Conservation (phyloP, 64 coral and sea anemone species). For the Trachythela sp. region DNA sequence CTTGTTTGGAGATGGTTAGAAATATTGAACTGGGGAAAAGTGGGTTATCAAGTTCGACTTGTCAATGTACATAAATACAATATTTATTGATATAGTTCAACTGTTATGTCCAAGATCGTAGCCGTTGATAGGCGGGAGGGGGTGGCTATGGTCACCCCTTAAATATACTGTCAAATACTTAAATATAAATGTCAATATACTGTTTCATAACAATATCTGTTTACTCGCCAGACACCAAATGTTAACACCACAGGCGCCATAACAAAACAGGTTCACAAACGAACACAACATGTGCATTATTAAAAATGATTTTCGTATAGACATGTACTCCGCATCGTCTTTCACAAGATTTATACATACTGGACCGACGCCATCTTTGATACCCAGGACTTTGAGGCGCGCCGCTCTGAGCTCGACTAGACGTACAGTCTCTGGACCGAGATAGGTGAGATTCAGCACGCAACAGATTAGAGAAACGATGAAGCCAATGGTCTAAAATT, state of each 20-base stretch:
- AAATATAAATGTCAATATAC: neutral
- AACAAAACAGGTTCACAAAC: neutral
- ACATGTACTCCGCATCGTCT: neutral
- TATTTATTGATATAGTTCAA: too few relatives aligned
- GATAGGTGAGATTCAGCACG: neutral
- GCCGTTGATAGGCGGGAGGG: too few relatives aligned
- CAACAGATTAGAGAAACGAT: neutral
- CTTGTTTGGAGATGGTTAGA: too few relatives aligned
- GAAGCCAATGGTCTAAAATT: neutral
- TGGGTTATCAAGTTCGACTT: too few relatives aligned
- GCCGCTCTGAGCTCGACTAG: neutral
- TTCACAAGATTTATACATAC: neutral
- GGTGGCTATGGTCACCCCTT: too few relatives aligned
- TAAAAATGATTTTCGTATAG: neutral
- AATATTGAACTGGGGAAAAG: too few relatives aligned
- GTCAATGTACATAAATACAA: too few relatives aligned
- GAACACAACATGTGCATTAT: constrained; percentile 18
- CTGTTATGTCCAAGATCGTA: too few relatives aligned
- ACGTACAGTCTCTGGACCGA: constrained; percentile 5
- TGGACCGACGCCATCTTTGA: constrained; percentile 4
- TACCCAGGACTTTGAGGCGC: neutral
- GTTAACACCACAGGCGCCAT: neutral
- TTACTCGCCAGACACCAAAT: neutral
- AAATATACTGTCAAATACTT: too few relatives aligned
- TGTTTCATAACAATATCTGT: neutral